Percentiles rank a stretch among this genome's conserved stretches.
phyloP scores from a whole-genome alignment of 30 jellyfish, hydroid and myxozoan species.

The Pseudorhiza aurosa region DNA sequence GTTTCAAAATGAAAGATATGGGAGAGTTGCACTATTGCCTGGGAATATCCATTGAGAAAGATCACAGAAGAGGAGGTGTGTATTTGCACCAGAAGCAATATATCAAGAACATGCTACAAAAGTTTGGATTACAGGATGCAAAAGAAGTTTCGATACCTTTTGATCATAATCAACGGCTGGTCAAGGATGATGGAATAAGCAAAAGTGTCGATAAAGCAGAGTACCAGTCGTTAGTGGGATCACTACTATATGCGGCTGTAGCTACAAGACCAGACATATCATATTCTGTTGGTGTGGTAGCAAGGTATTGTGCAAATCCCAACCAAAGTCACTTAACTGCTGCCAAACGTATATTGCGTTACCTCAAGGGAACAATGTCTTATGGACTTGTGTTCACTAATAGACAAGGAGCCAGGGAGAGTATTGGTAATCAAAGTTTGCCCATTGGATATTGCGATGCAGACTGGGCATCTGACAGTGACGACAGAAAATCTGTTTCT shows the following conservation, averaged over 20 bases:
- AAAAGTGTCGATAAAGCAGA: conserved; percentile 7
- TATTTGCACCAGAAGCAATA: not conserved
- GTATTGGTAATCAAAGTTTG: not conserved
- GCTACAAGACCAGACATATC: conserved; percentile 38
- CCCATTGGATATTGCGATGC: conserved; percentile 35
- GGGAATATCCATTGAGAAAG: conserved; percentile 27
- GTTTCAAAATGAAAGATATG: conserved; percentile 23
- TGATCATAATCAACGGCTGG: conserved; percentile 1
- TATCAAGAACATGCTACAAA: not conserved
- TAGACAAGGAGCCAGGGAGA: not conserved
- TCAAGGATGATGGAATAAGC: conserved; percentile 25
- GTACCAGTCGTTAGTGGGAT: conserved; percentile 29
- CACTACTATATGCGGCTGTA: conserved; percentile 9
- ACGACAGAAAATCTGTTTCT: conserved; percentile 4
- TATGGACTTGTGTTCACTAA: not conserved
- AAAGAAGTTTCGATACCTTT: not conserved
- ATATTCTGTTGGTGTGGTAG: conserved; percentile 16
- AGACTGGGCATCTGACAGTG: conserved; percentile 35
- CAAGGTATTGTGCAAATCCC: conserved; percentile 1
- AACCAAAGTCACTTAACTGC: conserved; percentile 10
- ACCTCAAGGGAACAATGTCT: conserved; percentile 40
- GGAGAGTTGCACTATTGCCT: conserved; percentile 36
- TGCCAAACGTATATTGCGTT: conserved; percentile 19
- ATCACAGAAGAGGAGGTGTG: not conserved
- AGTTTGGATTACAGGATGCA: not conserved